Evolutionary conservation across 2,888 invertebrate genomes (phyloP).

Genomic region (Thymelicus lineola): DNA sequence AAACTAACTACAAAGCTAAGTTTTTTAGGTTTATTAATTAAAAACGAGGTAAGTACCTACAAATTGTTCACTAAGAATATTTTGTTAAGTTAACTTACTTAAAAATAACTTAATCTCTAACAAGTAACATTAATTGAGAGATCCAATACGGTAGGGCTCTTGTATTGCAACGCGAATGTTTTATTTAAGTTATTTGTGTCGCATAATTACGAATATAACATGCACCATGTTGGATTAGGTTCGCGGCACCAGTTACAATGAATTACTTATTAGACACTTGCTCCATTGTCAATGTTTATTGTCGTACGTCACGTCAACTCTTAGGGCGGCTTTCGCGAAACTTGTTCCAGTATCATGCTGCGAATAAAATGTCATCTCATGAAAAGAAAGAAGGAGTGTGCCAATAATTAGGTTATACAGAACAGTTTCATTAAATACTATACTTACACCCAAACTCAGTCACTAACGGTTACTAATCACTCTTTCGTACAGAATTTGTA

Average conservation of each 20-base stretch:
- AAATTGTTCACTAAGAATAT: not conserved
- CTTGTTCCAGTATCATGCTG: too few relatives aligned
- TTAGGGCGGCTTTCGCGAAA: not conserved
- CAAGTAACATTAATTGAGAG: not conserved
- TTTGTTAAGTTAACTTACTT: not conserved
- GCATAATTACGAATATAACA: conserved; percentile 33
- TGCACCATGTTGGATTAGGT: conserved; percentile 23
- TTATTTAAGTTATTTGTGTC: conserved; percentile 19
- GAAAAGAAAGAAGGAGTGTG: too few relatives aligned
- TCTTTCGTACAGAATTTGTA: too few relatives aligned
- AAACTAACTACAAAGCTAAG: too few relatives aligned
- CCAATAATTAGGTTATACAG: too few relatives aligned
- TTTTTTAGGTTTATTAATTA: too few relatives aligned
- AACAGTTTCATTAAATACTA: too few relatives aligned
- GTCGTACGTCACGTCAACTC: not conserved
- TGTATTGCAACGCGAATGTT: not conserved
- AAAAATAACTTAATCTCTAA: not conserved
- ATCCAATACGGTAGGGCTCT: not conserved
- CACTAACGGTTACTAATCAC: too few relatives aligned
- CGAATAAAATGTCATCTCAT: too few relatives aligned
- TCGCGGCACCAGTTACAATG: conserved; percentile 13
- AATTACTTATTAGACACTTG: conserved; percentile 16
- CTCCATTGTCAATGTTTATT: conserved; percentile 7
- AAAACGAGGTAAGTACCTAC: too few relatives aligned
- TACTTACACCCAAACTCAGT: too few relatives aligned